These are phyloP conservation scores for Chiloscyllium plagiosum DNA, from an alignment of 2,113 vertebrate genomes.

Conservation along the genomic window DNA sequence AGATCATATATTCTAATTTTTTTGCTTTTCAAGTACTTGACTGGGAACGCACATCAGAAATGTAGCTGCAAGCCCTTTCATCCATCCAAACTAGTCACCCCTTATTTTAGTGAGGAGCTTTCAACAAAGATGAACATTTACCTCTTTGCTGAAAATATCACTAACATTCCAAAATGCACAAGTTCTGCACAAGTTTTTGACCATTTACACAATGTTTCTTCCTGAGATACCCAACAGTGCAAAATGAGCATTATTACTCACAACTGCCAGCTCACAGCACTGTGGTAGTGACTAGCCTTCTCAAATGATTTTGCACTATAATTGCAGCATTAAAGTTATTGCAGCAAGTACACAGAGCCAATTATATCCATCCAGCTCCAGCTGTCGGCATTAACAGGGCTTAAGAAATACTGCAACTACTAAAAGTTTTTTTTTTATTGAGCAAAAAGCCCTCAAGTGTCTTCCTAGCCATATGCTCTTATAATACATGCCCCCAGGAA, in stretches of 20 bases:
- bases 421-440: slow-evolving; percentile 29
- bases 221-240: not conserved
- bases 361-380: slow-evolving; percentile 20
- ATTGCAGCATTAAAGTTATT: slow-evolving; percentile 24
- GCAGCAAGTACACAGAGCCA: not conserved
- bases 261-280: not conserved
- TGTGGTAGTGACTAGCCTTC: not conserved
- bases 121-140: not conserved
- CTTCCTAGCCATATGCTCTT: slow-evolving; percentile 18
- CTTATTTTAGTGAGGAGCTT: not conserved
- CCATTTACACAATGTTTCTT: not conserved
- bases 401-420: slow-evolving; percentile 27
- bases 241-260: not conserved
- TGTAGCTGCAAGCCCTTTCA: not conserved
- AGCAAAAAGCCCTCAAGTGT: slow-evolving; percentile 9
- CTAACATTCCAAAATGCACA: not conserved
- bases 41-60: not conserved
- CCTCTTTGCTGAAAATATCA: not conserved
- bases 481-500: not conserved
- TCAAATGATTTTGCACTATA: slow-evolving; percentile 18
- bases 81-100: not conserved
- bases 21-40: not conserved
- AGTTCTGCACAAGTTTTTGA: not conserved
- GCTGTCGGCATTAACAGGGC: slow-evolving; percentile 10
- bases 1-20: not conserved